Evolutionary conservation across 35 echinoderm and acorn worm genomes (phyloP).

Genomic region (Ophioderma brevispina): DNA sequence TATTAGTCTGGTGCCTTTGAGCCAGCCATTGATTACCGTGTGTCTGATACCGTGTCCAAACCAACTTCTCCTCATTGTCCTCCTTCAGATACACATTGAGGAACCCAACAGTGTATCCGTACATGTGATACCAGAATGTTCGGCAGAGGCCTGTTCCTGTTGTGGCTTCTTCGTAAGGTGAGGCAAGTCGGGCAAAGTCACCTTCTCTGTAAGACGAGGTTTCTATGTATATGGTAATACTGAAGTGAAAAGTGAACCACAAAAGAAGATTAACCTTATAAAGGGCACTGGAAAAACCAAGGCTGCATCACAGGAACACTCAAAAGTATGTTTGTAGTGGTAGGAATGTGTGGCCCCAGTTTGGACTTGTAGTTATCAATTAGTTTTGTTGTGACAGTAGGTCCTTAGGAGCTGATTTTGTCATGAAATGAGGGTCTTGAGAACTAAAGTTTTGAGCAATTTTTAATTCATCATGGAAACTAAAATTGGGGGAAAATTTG

Average conservation of each 20-base stretch:
- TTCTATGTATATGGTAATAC: constrained; percentile 87
- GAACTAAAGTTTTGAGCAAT: too few relatives aligned
- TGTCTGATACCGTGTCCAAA: constrained; percentile 72
- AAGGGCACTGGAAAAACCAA: too few relatives aligned
- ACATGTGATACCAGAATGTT: constrained; percentile 94
- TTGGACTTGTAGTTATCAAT: too few relatives aligned
- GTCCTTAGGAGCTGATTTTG: too few relatives aligned
- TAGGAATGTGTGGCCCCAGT: too few relatives aligned
- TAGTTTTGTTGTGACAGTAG: too few relatives aligned
- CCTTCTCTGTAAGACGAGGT: constrained; percentile 2
- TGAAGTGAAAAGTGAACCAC: not conserved
- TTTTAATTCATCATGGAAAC: too few relatives aligned
- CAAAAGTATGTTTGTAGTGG: too few relatives aligned
- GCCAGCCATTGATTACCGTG: constrained; percentile 95
- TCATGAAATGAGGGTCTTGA: too few relatives aligned
- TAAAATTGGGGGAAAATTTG: too few relatives aligned
- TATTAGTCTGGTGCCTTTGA: constrained; percentile 40
- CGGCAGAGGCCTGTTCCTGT: constrained; percentile 41
- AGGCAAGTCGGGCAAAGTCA: constrained; percentile 53
- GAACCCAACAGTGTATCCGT: constrained; percentile 53
- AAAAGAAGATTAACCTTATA: too few relatives aligned
- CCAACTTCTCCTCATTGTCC: constrained; percentile 47
- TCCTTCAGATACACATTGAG: constrained; percentile 68
- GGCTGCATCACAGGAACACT: too few relatives aligned
- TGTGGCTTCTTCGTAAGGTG: constrained; percentile 10